Percentiles rank a stretch among this genome's conserved stretches.
phyloP scores from a whole-genome alignment of 2,888 invertebrate species.

The Platypus cylindrus region DNA sequence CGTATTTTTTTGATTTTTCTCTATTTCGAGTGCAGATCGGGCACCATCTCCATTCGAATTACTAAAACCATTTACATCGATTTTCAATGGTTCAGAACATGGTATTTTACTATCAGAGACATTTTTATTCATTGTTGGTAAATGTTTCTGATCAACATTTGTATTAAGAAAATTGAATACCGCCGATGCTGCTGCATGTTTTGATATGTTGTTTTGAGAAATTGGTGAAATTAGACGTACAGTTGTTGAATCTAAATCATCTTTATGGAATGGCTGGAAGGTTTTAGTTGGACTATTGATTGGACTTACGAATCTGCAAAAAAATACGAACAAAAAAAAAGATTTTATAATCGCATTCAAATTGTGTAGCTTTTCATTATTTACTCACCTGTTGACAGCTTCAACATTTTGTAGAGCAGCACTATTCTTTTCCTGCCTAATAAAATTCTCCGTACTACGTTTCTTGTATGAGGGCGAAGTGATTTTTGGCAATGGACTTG shows the following conservation, averaged over 20 bases:
- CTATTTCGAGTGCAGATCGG: constrained; percentile 49
- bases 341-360: background rate
- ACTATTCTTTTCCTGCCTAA: constrained; percentile 17
- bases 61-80: constrained; percentile 24
- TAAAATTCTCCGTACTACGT: constrained; percentile 19
- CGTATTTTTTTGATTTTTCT: constrained; percentile 56
- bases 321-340: background rate
- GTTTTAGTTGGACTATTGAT: constrained; percentile 17
- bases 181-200: constrained; percentile 48
- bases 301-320: constrained; percentile 14
- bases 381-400: constrained; percentile 11
- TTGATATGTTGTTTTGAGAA: constrained; percentile 46
- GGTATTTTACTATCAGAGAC: constrained; percentile 18
- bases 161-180: constrained; percentile 44
- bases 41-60: constrained; percentile 8
- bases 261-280: constrained; percentile 7
- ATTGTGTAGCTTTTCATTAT: no score
- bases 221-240: constrained; percentile 18
- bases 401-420: constrained; percentile 5
- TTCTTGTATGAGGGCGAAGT: constrained; percentile 20
- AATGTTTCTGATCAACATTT: constrained; percentile 20
- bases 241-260: constrained; percentile 7
- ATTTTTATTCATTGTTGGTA: constrained; percentile 17
- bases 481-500: constrained; percentile 24
- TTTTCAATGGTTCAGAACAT: constrained; percentile 21